Evolutionary conservation across 1,140 invertebrate species (phyloP).

Genomic region (Phymorhynchus buccinoides): DNA sequence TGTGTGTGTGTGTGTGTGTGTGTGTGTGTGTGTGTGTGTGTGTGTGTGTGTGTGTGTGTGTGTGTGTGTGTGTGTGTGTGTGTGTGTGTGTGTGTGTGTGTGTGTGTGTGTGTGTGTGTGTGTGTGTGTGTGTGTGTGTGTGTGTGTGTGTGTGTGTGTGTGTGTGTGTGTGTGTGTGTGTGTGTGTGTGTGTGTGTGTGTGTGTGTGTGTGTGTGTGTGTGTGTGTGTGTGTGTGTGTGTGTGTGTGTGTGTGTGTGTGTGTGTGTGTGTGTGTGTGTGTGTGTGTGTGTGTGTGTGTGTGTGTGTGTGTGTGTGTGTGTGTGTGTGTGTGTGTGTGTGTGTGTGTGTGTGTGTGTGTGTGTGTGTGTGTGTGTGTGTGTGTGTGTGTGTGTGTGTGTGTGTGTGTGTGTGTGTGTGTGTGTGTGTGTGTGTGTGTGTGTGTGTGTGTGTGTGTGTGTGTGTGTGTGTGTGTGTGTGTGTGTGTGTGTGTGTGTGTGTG

Average conservation of each 20-base stretch:
- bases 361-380: no score
- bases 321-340: no score
- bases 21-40: background rate
- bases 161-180: slow-evolving; percentile 18
- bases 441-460: no score
- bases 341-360: no score
- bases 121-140: background rate
- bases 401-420: no score
- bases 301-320: background rate
- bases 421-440: no score
- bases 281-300: background rate
- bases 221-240: background rate
- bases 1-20: background rate
- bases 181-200: background rate
- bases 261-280: slow-evolving; percentile 13
- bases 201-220: slow-evolving; percentile 10
- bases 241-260: background rate
- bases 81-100: no score
- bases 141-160: slow-evolving; percentile 4
- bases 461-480: no score
- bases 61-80: no score
- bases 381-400: no score
- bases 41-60: slow-evolving; percentile 1
- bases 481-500: no score
- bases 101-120: no score